Percentiles rank a stretch among this genome's conserved stretches.
Conservation (phyloP, 1,140 invertebrate species). For the Elymnias hypermnestra region DNA sequence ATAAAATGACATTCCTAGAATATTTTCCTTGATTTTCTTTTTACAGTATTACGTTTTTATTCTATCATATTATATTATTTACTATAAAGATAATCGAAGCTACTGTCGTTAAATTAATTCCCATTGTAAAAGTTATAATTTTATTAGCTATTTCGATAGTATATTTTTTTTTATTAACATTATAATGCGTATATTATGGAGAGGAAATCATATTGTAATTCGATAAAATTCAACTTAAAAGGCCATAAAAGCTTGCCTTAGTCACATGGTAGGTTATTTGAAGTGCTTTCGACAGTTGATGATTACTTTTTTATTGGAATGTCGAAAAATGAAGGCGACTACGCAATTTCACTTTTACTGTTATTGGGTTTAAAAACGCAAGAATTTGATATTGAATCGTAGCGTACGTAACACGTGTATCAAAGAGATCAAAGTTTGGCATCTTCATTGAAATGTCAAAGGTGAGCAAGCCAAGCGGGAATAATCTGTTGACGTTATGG, state of each 20-base stretch:
- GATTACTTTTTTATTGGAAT: constrained; percentile 5
- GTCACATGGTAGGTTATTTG: background rate
- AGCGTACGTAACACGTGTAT: constrained; percentile 39
- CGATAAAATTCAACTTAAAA: background rate
- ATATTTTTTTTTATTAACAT: background rate
- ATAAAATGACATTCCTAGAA: too few relatives aligned
- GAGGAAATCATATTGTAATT: background rate
- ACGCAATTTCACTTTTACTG: constrained; percentile 8
- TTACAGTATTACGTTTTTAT: too few relatives aligned
- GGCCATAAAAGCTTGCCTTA: background rate
- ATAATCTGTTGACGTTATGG: constrained; percentile 32
- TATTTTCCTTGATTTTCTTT: too few relatives aligned
- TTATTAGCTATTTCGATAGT: background rate
- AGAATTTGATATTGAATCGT: constrained; percentile 47
- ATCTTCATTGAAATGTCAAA: constrained; percentile 56
- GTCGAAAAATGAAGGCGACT: background rate
- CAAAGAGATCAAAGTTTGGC: constrained; percentile 56
- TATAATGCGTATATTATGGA: too few relatives aligned
- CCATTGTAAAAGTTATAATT: too few relatives aligned
- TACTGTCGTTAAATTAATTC: too few relatives aligned
- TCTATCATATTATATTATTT: too few relatives aligned
- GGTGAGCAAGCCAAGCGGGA: constrained; percentile 30
- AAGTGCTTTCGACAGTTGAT: background rate
- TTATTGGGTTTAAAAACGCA: constrained; percentile 17
- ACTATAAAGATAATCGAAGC: too few relatives aligned